These are phyloP conservation scores for Holothuria scabra DNA, from an alignment of 53 echinoderm and acorn worm species.

Conservation along the genomic window DNA sequence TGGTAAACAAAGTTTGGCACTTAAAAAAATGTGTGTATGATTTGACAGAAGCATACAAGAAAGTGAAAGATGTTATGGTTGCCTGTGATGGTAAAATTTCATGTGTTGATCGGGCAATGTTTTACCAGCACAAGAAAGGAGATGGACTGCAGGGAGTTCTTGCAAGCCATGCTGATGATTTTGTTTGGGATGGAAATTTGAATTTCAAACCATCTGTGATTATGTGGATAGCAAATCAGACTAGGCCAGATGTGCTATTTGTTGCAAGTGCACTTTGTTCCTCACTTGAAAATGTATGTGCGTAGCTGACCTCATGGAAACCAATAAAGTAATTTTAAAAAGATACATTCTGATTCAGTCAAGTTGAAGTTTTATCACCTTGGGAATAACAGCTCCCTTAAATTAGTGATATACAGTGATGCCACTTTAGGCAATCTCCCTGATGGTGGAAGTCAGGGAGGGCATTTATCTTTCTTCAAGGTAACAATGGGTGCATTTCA, in stretches of 20 bases:
- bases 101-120: conserved; percentile 3
- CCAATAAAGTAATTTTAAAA: background rate
- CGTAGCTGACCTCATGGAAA: too few species aligned
- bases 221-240: conserved; percentile 2
- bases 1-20: background rate
- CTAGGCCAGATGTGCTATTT: conserved; percentile 4
- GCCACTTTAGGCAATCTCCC: conserved; percentile 25
- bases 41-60: conserved; percentile 21
- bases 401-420: conserved; percentile 14
- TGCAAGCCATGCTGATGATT: conserved; percentile 25
- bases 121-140: background rate
- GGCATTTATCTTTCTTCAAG: background rate
- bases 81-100: conserved; percentile 14
- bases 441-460: conserved; percentile 32
- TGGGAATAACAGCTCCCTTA: background rate
- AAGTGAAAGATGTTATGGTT: conserved; percentile 14
- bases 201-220: background rate
- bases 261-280: background rate
- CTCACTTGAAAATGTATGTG: too few species aligned
- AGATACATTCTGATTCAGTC: background rate
- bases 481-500: background rate
- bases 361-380: background rate
- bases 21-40: conserved; percentile 7
- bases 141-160: background rate
- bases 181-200: background rate